phyloP scores from a whole-genome alignment of 2,888 invertebrate species.

The Dryobota labecula region DNA sequence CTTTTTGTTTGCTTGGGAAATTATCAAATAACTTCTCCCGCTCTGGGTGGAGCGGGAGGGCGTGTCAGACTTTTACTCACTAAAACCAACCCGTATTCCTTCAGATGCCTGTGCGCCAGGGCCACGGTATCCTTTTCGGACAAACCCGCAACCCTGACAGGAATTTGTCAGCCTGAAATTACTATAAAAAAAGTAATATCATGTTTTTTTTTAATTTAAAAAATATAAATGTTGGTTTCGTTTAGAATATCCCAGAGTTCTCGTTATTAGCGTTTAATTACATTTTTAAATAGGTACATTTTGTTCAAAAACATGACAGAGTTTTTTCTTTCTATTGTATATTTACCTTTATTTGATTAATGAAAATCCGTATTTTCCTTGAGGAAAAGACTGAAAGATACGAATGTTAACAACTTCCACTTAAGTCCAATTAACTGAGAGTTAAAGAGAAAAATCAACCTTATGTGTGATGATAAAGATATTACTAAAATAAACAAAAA shows the following conservation, averaged over 20 bases:
- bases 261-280: slow-evolving; percentile 1
- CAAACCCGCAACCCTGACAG: too few relatives aligned
- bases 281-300: neutral
- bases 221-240: neutral
- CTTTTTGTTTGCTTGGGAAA: too few relatives aligned
- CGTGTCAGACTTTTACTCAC: too few relatives aligned
- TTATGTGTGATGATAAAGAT: neutral
- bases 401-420: neutral
- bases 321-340: neutral
- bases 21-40: too few relatives aligned
- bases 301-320: neutral
- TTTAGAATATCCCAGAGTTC: neutral
- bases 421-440: neutral
- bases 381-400: neutral
- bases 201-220: too few relatives aligned
- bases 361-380: neutral
- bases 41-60: too few relatives aligned
- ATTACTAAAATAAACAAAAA: slow-evolving; percentile 11
- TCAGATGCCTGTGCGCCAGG: too few relatives aligned
- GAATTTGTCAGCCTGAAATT: too few relatives aligned
- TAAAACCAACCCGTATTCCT: too few relatives aligned
- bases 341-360: too few relatives aligned
- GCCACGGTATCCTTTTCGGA: too few relatives aligned
- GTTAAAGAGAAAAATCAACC: neutral
- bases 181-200: too few relatives aligned